A percentile compares a stretch with the other conserved stretches of the same genome.
Evolutionary conservation across 1,140 invertebrate species (phyloP).

Genomic region (Solenopsis invicta): DNA sequence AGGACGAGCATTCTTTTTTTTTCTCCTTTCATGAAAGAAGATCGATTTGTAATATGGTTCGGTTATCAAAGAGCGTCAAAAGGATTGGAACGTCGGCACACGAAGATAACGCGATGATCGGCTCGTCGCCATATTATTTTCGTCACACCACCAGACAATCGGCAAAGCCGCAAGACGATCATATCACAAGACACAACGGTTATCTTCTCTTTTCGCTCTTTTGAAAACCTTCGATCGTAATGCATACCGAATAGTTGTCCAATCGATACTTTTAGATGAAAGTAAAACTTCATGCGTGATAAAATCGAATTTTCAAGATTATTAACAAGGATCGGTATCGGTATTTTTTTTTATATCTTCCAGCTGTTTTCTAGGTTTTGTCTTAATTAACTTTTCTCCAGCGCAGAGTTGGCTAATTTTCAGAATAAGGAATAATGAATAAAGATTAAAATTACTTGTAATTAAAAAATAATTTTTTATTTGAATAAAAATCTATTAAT

Average conservation of each 20-base stretch:
- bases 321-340: background rate
- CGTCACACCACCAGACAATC: constrained; percentile 1
- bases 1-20: background rate
- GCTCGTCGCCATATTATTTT: constrained; percentile 17
- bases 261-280: background rate
- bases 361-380: background rate
- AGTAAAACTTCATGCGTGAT: background rate
- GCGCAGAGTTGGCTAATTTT: too few species aligned
- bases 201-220: background rate
- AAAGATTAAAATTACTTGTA: too few species aligned
- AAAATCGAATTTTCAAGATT: background rate
- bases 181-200: constrained; percentile 17
- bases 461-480: too few species aligned
- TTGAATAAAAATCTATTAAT: too few species aligned
- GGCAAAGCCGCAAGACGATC: background rate
- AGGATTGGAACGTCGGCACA: constrained; percentile 9
- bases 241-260: background rate
- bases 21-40: background rate
- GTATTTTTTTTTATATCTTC: background rate
- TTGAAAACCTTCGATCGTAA: background rate
- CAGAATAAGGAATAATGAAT: too few species aligned
- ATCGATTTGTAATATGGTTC: constrained; percentile 52
- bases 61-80: constrained; percentile 41
- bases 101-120: constrained; percentile 10
- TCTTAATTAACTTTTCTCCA: background rate